These are phyloP conservation scores for Odocoileus virginianus DNA, from an alignment of 2,113 vertebrate species.

Conservation along the genomic window DNA sequence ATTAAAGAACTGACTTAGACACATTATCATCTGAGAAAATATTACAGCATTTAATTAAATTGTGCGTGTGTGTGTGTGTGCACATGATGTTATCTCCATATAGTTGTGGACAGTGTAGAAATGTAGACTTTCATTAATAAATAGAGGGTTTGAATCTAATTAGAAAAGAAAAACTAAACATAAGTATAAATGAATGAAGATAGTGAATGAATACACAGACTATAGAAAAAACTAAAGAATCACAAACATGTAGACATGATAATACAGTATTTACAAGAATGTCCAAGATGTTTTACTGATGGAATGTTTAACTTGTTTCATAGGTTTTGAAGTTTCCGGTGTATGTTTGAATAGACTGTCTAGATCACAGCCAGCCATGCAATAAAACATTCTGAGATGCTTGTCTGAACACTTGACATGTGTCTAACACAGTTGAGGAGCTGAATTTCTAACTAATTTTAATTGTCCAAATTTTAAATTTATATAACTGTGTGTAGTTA, in stretches of 20 bases:
- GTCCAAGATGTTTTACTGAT: not conserved
- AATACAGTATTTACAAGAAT: not conserved
- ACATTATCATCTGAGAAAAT: not conserved
- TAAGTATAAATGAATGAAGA: not conserved
- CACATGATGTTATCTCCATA: not conserved
- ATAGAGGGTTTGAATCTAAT: not conserved
- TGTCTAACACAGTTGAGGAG: not conserved
- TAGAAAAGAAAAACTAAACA: not conserved
- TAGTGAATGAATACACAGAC: not conserved
- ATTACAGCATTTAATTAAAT: not conserved
- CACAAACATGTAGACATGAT: not conserved
- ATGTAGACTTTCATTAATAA: not conserved
- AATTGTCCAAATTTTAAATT: not conserved
- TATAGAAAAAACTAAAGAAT: not conserved
- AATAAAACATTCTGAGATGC: not conserved
- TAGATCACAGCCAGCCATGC: not conserved
- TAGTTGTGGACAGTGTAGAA: not conserved
- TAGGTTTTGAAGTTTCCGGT: not conserved
- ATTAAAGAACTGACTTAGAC: not conserved
- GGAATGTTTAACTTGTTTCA: not conserved
- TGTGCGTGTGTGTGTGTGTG: too few relatives aligned
- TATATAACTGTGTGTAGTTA: not conserved
- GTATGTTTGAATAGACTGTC: not conserved
- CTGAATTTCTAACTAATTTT: not conserved
- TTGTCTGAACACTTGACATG: not conserved